Evolutionary conservation across 2,113 vertebrate genomes (phyloP).

Genomic region (Brachionichthys hirsutus): DNA sequence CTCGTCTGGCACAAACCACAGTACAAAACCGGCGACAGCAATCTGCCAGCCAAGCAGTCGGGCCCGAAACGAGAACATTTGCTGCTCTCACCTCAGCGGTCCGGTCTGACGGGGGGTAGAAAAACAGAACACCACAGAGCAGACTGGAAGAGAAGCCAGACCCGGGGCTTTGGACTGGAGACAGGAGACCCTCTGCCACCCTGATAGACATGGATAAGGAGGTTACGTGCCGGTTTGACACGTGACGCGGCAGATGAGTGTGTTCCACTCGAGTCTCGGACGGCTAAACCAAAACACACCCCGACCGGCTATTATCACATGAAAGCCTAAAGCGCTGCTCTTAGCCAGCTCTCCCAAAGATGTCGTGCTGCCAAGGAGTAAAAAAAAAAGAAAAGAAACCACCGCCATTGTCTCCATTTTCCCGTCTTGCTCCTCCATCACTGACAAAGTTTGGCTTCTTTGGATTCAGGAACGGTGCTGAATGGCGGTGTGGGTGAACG

Average conservation of each 20-base stretch:
- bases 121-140: slow-evolving; percentile 47
- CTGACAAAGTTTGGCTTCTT: slow-evolving; percentile 10
- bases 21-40: slow-evolving; percentile 45
- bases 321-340: slow-evolving; percentile 55
- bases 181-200: slow-evolving; percentile 36
- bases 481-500: slow-evolving; percentile 11
- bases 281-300: slow-evolving; percentile 57
- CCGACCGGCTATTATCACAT: slow-evolving; percentile 68
- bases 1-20: slow-evolving; percentile 44
- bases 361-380: slow-evolving; percentile 34
- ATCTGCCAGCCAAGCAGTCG: slow-evolving; percentile 29
- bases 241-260: slow-evolving; percentile 55
- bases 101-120: slow-evolving; percentile 29
- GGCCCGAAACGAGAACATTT: slow-evolving; percentile 36
- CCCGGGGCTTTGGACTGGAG: slow-evolving; percentile 56
- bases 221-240: slow-evolving; percentile 25
- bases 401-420: slow-evolving; percentile 23
- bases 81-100: slow-evolving; percentile 50
- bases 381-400: slow-evolving; percentile 44
- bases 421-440: slow-evolving; percentile 17
- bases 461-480: slow-evolving; percentile 7
- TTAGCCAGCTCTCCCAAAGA: slow-evolving; percentile 49
- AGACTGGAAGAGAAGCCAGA: slow-evolving; percentile 51
- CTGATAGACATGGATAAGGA: slow-evolving; percentile 47
- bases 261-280: slow-evolving; percentile 71